Evolutionary conservation across 2,113 vertebrate species (phyloP).

Genomic region (Castor canadensis): DNA sequence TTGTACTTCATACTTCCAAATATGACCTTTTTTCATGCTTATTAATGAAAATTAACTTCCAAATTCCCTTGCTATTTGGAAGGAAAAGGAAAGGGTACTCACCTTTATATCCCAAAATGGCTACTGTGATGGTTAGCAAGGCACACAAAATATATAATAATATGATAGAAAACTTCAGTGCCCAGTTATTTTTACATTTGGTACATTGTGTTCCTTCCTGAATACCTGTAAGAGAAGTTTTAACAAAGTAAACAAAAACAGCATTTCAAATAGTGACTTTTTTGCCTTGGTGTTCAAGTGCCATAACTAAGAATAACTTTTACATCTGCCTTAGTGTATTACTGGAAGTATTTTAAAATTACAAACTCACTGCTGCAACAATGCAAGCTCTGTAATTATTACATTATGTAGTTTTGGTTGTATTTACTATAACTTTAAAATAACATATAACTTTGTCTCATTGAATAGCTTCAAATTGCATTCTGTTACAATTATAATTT

Average conservation of each 20-base stretch:
- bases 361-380: not conserved
- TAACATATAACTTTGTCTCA: not conserved
- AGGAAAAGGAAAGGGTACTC: conserved; percentile 69
- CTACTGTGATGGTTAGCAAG: conserved; percentile 94
- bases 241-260: conserved; percentile 50
- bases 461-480: not conserved
- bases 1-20: not conserved
- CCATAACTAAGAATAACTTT: not conserved
- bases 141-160: conserved; percentile 94
- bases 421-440: conserved; percentile 26
- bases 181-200: conserved; percentile 97
- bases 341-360: conserved; percentile 46
- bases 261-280: conserved; percentile 29
- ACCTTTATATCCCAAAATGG: conserved; percentile 98
- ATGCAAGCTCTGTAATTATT: not conserved
- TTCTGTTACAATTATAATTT: conserved; percentile 1
- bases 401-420: not conserved
- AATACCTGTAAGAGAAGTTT: conserved; percentile 91
- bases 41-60: not conserved
- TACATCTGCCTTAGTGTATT: not conserved
- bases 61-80: not conserved
- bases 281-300: not conserved
- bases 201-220: conserved; percentile 97
- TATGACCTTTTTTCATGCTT: not conserved
- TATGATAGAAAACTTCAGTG: conserved; percentile 95